Evolutionary conservation across 53 echinoderm and acorn worm genomes (phyloP).

Genomic region (Paracentrotus lividus): DNA sequence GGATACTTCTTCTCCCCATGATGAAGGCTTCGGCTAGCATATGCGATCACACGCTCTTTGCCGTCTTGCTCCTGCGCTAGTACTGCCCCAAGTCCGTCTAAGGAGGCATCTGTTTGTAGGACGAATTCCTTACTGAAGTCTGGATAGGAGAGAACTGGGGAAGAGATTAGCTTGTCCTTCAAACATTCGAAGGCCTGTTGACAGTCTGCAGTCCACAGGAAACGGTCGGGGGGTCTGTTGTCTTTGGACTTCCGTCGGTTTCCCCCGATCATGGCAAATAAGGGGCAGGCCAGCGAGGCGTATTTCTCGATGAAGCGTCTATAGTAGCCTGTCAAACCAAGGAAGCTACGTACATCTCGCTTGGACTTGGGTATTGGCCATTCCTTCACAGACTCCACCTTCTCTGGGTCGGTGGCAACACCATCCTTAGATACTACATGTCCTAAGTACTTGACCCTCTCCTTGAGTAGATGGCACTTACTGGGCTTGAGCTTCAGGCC

Average conservation of each 20-base stretch:
- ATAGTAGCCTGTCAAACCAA: slow-evolving; percentile 70
- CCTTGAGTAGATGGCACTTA: slow-evolving; percentile 66
- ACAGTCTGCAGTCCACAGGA: slow-evolving; percentile 62
- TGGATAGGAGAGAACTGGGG: slow-evolving; percentile 66
- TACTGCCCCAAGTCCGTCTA: slow-evolving; percentile 57
- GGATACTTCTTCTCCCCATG: slow-evolving; percentile 34
- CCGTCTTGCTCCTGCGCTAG: slow-evolving; percentile 49
- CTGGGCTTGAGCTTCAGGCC: slow-evolving; percentile 68
- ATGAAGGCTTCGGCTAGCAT: slow-evolving; percentile 46
- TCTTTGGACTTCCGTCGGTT: not conserved
- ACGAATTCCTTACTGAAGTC: slow-evolving; percentile 61
- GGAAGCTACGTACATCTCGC: slow-evolving; percentile 67
- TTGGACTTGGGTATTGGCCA: slow-evolving; percentile 58
- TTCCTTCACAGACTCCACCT: slow-evolving; percentile 56
- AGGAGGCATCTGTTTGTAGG: slow-evolving; percentile 51
- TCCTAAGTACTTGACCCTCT: slow-evolving; percentile 65
- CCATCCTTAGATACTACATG: slow-evolving; percentile 67
- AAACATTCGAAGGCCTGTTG: slow-evolving; percentile 37
- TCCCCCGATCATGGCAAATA: slow-evolving; percentile 62
- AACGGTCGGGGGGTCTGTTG: not conserved
- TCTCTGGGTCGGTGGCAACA: slow-evolving; percentile 67
- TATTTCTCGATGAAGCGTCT: slow-evolving; percentile 61
- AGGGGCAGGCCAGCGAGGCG: slow-evolving; percentile 46
- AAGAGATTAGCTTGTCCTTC: slow-evolving; percentile 29
- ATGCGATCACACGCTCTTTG: slow-evolving; percentile 55